These are phyloP conservation scores for Sciurus carolinensis DNA, from an alignment of 2,797 vertebrate species.

Conservation along the genomic window DNA sequence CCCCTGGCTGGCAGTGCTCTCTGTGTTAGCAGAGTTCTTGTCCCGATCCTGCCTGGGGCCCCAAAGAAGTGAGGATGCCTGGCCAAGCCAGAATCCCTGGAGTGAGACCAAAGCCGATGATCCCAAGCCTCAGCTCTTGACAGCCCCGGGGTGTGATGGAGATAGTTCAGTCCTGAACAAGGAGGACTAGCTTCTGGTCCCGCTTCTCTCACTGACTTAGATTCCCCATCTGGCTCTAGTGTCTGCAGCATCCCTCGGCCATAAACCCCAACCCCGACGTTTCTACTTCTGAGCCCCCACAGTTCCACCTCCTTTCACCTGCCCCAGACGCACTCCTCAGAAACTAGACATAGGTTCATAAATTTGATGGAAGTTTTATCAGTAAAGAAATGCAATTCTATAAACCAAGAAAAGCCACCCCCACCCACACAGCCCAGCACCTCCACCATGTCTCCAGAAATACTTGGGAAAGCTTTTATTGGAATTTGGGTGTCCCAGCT, in stretches of 20 bases:
- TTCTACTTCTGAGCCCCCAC: neutral
- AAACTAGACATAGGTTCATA: slow-evolving; percentile 49
- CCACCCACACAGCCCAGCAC: slow-evolving; percentile 59
- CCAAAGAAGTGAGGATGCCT: neutral
- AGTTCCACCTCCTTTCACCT: neutral
- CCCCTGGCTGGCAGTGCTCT: neutral
- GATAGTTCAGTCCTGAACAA: neutral
- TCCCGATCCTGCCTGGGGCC: neutral
- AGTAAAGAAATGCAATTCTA: slow-evolving; percentile 52
- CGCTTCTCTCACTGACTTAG: neutral
- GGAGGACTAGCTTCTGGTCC: neutral
- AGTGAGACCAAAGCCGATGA: neutral
- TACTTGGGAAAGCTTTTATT: slow-evolving; percentile 69
- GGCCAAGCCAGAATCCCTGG: neutral
- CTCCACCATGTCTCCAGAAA: slow-evolving; percentile 74
- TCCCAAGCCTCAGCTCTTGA: neutral
- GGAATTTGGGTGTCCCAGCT: slow-evolving; percentile 73
- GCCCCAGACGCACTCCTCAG: neutral
- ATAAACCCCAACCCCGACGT: neutral
- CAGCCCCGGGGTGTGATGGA: neutral
- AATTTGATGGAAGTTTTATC: slow-evolving; percentile 42
- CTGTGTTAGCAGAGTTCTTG: slow-evolving; percentile 59
- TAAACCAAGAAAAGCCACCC: slow-evolving; percentile 69
- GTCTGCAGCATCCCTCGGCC: neutral
- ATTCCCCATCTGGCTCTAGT: neutral